A percentile compares a stretch with the other conserved stretches of the same genome.
Evolutionary conservation across 2,113 vertebrate genomes (phyloP).

Genomic region (Spermophilus dauricus): DNA sequence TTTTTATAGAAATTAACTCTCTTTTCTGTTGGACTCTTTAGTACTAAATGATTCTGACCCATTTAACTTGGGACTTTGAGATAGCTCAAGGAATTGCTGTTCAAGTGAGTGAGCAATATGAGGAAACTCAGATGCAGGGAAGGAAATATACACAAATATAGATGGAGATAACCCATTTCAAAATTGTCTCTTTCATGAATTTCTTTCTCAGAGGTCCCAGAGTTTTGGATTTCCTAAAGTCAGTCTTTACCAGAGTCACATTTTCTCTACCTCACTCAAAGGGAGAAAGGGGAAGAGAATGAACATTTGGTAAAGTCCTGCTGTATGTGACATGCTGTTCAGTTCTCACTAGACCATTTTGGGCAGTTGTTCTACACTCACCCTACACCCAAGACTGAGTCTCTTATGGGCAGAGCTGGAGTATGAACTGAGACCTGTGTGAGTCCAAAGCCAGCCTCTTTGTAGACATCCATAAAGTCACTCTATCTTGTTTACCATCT

Average conservation of each 20-base stretch:
- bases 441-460: not conserved
- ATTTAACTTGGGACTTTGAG: not conserved
- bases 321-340: not conserved
- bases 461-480: not conserved
- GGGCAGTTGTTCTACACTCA: not conserved
- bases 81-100: not conserved
- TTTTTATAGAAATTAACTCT: not conserved
- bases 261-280: not conserved
- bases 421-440: not conserved
- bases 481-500: not conserved
- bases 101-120: not conserved
- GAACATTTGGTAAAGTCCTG: not conserved
- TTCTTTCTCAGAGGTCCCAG: not conserved
- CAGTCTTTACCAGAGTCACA: not conserved
- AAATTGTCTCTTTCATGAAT: not conserved
- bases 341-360: not conserved
- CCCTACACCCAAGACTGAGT: not conserved
- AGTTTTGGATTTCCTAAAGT: constrained; percentile 39
- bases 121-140: not conserved
- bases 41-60: not conserved
- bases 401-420: not conserved
- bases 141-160: not conserved
- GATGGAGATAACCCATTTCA: not conserved
- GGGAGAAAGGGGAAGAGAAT: not conserved
- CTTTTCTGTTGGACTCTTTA: not conserved